Evolutionary conservation across 2,797 vertebrate genomes (phyloP), one percentile per base, ranked within the genome.

Genomic region (Sebastes hubbsi): DNA sequence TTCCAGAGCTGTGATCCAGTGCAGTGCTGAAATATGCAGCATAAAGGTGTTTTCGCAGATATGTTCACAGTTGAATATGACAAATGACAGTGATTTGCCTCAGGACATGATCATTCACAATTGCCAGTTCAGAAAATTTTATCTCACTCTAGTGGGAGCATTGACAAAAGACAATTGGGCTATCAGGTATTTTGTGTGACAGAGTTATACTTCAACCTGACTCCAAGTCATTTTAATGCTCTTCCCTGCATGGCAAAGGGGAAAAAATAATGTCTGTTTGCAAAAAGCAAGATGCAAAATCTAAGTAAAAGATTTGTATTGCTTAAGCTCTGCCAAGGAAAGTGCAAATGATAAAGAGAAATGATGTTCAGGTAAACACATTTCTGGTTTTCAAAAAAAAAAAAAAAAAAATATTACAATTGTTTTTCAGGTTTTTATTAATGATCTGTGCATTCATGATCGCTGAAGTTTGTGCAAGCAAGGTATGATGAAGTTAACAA

Each of bases 31-130:
- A 81, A 70, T 75, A 75, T 32, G 74, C 69, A 83, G 69, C 63
- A 12, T 58, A 71, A 69, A 88, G 77, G 63, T 81, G 79, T 80
- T 84, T 72, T 78, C 18, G 22, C 30, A 5, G 34, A 83, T 75
- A 77, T 63, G 67, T 85, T 72, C 61, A 34, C 55, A 18, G 71
- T n/a, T 46, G 46, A 54, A 62, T 67, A 59, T 74, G 74, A 85
- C 77, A 87, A 86, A 89, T 84, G 78, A 75, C 70, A 56, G 75
- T 62, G 70, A 85, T 87, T 85, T 83, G 75, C 67, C 72, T 75
- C 73, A 27, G 71, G 84, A 82, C 79, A 59, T 52, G 70, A 91
- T 86, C 80, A 46, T 69, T 80, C 85, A 77, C 84, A 72, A 81
- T 66, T 80, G 77, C 73, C 72, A 76, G 61, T 79, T 89, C 38